Conservation (phyloP, 2,888 invertebrate species). For the Caprella mutica region DNA sequence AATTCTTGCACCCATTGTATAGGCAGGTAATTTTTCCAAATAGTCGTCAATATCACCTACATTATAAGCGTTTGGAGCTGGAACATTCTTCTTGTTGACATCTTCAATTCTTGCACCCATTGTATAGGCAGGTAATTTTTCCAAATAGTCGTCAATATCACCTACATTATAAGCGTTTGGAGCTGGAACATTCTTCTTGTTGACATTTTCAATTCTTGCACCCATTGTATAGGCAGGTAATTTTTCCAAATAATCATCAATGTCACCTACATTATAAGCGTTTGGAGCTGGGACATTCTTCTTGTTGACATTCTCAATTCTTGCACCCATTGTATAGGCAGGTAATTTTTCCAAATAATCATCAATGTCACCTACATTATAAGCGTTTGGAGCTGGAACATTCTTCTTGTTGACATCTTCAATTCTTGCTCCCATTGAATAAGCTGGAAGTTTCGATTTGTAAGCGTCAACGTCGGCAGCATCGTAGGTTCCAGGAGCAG, state of each 20-base stretch:
- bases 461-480: background rate
- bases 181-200: slow-evolving; percentile 11
- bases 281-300: slow-evolving; percentile 26
- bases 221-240: slow-evolving; percentile 20
- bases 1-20: slow-evolving; percentile 27
- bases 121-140: slow-evolving; percentile 16
- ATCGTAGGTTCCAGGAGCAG: slow-evolving; percentile 21
- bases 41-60: slow-evolving; percentile 16
- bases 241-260: slow-evolving; percentile 14
- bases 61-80: slow-evolving; percentile 23
- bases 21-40: slow-evolving; percentile 19
- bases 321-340: slow-evolving; percentile 18
- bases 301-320: slow-evolving; percentile 14
- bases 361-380: slow-evolving; percentile 20
- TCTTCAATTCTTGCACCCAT: slow-evolving; percentile 20
- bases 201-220: slow-evolving; percentile 9
- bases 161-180: background rate
- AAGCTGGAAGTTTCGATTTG: background rate
- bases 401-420: slow-evolving; percentile 15
- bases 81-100: slow-evolving; percentile 23
- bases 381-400: slow-evolving; percentile 25
- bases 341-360: slow-evolving; percentile 16
- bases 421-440: slow-evolving; percentile 16
- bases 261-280: slow-evolving; percentile 17
- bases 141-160: background rate